phyloP scores from a whole-genome alignment of 2,113 vertebrate species.

The Poeciliopsis occidentalis region DNA sequence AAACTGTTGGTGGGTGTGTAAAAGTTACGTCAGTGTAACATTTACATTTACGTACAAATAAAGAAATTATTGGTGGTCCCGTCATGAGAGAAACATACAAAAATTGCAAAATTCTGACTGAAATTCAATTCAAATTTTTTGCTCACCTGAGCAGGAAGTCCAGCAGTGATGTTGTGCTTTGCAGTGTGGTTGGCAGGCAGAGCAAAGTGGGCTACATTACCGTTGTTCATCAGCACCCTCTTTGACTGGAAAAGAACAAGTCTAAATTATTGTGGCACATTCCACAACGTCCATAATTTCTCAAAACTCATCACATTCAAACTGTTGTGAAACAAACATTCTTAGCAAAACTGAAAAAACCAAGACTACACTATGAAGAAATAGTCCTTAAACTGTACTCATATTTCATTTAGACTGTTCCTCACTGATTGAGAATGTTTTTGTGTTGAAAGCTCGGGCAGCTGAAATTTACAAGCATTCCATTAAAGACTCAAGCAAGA shows the following conservation, averaged over 20 bases:
- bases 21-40: too few relatives aligned
- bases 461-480: not conserved
- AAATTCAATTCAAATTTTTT: not conserved
- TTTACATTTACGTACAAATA: not conserved
- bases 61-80: constrained; percentile 2
- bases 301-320: not conserved
- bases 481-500: not conserved
- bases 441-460: not conserved
- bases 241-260: constrained; percentile 47
- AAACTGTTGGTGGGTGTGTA: too few relatives aligned
- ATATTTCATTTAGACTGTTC: not conserved
- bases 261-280: not conserved
- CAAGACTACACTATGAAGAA: too few relatives aligned
- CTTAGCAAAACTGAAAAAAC: not conserved
- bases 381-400: not conserved
- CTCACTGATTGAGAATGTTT: not conserved
- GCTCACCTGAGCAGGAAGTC: constrained; percentile 83
- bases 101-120: not conserved
- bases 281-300: not conserved
- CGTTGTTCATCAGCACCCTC: constrained; percentile 84
- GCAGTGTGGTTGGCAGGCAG: constrained; percentile 72
- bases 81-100: not conserved
- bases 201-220: constrained; percentile 80
- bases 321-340: not conserved
- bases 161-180: constrained; percentile 86